A percentile compares a stretch with the other conserved stretches of the same genome.
Evolutionary conservation across 2,113 vertebrate species (phyloP).

Genomic region (Charina bottae): DNA sequence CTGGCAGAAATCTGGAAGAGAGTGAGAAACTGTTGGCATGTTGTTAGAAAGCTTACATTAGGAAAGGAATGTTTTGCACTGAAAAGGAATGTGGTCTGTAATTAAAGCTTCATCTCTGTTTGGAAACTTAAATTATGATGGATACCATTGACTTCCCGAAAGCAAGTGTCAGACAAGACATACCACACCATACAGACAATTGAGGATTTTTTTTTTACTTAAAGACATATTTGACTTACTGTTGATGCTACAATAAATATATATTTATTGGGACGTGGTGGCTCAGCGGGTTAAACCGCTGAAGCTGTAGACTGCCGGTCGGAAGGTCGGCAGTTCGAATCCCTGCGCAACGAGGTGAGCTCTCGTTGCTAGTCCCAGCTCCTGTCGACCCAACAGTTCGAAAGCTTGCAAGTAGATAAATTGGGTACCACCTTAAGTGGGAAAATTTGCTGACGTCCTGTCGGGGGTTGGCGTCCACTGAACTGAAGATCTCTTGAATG

Average conservation of each 20-base stretch:
- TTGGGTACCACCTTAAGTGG: too few species aligned
- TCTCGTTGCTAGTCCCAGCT: too few species aligned
- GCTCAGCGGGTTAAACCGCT: too few species aligned
- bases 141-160: background rate
- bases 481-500: too few species aligned
- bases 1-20: constrained; percentile 2
- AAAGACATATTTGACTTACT: background rate
- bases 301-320: too few species aligned
- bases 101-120: background rate
- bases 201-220: background rate
- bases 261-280: too few species aligned
- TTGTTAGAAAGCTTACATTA: constrained; percentile 6
- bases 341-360: too few species aligned
- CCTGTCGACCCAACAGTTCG: too few species aligned
- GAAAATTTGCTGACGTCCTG: too few species aligned
- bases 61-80: background rate
- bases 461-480: too few species aligned
- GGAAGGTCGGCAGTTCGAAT: too few species aligned
- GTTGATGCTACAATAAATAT: background rate
- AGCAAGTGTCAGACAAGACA: background rate
- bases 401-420: too few species aligned
- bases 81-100: background rate
- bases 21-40: background rate
- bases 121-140: constrained; percentile 1
- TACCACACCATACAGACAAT: background rate